These are phyloP conservation scores for Anser brachyrhynchus DNA, from an alignment of 2,113 vertebrate species.

Conservation along the genomic window DNA sequence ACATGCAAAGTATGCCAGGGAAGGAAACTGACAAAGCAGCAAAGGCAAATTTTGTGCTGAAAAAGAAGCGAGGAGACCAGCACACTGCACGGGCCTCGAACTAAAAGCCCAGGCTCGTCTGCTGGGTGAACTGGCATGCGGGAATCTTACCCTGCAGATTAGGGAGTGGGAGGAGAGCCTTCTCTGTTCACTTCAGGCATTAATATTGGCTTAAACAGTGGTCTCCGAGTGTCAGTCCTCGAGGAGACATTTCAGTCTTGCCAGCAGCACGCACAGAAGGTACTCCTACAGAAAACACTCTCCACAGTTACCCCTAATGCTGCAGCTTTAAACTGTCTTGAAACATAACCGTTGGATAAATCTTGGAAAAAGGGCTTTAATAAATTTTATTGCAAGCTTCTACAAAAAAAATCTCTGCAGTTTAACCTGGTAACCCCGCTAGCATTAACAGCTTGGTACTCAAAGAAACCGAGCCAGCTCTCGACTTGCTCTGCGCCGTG, in stretches of 20 bases:
- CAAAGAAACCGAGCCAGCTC: not conserved
- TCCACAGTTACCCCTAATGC: not conserved
- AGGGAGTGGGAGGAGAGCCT: slow-evolving; percentile 27
- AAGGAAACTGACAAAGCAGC: not conserved
- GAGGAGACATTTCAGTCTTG: not conserved
- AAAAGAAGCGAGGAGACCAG: not conserved
- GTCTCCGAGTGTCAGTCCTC: slow-evolving; percentile 20
- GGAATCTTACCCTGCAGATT: not conserved
- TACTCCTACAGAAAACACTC: not conserved
- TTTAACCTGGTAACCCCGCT: not conserved
- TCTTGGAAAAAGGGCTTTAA: not conserved
- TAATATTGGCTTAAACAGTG: slow-evolving; percentile 16
- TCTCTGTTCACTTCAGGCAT: slow-evolving; percentile 33
- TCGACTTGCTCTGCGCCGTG: not conserved
- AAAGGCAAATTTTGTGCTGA: not conserved
- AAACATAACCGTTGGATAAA: not conserved
- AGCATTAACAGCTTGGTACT: not conserved
- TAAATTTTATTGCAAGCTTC: not conserved
- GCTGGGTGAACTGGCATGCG: not conserved
- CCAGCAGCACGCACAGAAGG: slow-evolving; percentile 37
- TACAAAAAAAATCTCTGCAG: not conserved
- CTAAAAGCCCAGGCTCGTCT: not conserved
- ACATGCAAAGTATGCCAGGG: not conserved
- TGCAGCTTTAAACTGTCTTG: not conserved
- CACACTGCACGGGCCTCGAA: not conserved